Conservation (phyloP, 2,797 vertebrate genomes). For the Rhabdophis nuchalis region DNA sequence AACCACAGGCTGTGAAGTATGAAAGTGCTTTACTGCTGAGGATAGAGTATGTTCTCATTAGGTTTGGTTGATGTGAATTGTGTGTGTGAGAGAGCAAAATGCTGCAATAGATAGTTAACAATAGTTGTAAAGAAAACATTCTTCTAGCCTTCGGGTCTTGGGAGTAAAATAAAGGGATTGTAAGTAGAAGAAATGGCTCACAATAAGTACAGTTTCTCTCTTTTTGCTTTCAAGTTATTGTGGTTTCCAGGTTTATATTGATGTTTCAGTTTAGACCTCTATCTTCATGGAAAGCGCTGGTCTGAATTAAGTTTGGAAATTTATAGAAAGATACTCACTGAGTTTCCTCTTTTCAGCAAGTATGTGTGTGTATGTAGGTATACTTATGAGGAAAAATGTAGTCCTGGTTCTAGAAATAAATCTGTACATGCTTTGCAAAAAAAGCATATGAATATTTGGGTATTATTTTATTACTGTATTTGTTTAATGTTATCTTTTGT, state of each 20-base stretch:
- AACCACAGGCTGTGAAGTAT: slow-evolving; percentile 11
- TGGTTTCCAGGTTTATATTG: accelerated
- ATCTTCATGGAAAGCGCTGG: not conserved
- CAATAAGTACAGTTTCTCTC: not conserved
- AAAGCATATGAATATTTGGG: slow-evolving; percentile 23
- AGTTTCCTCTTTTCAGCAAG: slow-evolving; percentile 6
- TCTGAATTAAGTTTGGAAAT: not conserved
- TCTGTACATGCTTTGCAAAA: slow-evolving; percentile 18
- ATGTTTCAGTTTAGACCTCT: not conserved
- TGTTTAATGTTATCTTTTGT: slow-evolving; percentile 45
- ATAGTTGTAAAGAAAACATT: not conserved
- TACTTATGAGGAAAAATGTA: slow-evolving; percentile 19
- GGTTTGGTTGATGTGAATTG: slow-evolving; percentile 12
- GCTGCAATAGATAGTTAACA: not conserved
- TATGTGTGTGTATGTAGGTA: not conserved
- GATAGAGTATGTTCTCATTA: slow-evolving; percentile 21
- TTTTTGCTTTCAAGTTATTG: not conserved
- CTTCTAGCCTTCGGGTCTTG: slow-evolving; percentile 7
- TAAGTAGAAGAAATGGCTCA: not conserved
- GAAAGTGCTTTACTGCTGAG: slow-evolving; percentile 3
- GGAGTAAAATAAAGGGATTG: not conserved
- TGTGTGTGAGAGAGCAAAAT: not conserved
- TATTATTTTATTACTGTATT: slow-evolving; percentile 37
- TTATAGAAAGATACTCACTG: not conserved
- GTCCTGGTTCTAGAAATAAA: slow-evolving; percentile 39